phyloP scores from a whole-genome alignment of 2,888 invertebrate species.

The Drosophila formosana region DNA sequence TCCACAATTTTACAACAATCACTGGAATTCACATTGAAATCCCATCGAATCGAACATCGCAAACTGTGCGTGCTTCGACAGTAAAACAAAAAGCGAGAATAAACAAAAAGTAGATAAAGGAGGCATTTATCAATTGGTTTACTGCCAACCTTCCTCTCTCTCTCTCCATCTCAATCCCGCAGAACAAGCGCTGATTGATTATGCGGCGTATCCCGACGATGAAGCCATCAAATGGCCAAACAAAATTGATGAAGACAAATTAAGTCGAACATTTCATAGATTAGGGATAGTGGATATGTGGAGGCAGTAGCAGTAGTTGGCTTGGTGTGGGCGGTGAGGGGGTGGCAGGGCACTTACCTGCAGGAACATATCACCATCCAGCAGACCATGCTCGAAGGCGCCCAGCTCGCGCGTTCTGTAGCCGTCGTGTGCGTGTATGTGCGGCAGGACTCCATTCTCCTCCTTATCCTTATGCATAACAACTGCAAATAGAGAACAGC shows the following conservation, averaged over 20 bases:
- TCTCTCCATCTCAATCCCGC: slow-evolving; percentile 5
- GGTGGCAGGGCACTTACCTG: slow-evolving; percentile 88
- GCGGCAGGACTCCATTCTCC: slow-evolving; percentile 90
- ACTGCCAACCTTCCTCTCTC: slow-evolving; percentile 8
- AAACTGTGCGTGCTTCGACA: slow-evolving; percentile 50
- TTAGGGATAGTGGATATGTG: neutral
- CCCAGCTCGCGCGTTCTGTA: slow-evolving; percentile 90
- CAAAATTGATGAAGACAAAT: slow-evolving; percentile 73
- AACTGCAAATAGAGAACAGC: slow-evolving; percentile 87
- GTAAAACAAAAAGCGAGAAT: slow-evolving; percentile 6
- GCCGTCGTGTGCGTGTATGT: slow-evolving; percentile 88
- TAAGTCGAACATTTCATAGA: slow-evolving; percentile 33
- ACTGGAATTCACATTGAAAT: slow-evolving; percentile 25
- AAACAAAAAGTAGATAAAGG: slow-evolving; percentile 17
- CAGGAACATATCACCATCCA: slow-evolving; percentile 97
- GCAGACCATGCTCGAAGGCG: slow-evolving; percentile 94
- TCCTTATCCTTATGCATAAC: slow-evolving; percentile 98
- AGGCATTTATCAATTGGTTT: slow-evolving; percentile 56
- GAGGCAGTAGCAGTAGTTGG: neutral
- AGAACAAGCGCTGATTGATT: slow-evolving; percentile 73
- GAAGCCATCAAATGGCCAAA: slow-evolving; percentile 70
- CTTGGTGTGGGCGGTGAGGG: neutral
- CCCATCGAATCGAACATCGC: slow-evolving; percentile 16
- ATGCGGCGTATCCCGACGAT: slow-evolving; percentile 62
- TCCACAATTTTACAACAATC: slow-evolving; percentile 46